Evolutionary conservation across 2,888 invertebrate genomes (phyloP), one percentile per base, ranked within the genome.

Genomic region (Hybos culiciformis): DNA sequence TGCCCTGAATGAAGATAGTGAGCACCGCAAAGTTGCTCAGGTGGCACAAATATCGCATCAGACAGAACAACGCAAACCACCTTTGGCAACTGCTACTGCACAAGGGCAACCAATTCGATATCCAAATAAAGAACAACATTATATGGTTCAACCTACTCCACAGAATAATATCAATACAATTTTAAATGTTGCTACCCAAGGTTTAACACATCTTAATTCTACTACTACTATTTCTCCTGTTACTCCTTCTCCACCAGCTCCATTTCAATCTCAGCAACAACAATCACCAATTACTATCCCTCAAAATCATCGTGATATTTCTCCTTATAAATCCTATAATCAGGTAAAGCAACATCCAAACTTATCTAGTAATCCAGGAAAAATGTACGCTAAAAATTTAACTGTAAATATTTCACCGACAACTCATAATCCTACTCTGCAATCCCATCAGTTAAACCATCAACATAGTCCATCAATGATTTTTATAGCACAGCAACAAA

Each of bases 1-100:
- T 4, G 87, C 85, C 41, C 67, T 90, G 29, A 90, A 90, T 61
- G 88, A 90, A 61, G 88, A 87, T 61, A 83, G 83, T 56, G 70
- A 67, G 48, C 66, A 66, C 37, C 61, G 66, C 23, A 67, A 66
- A 50, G 63, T 60, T 40, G 59, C 57, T 11, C 43, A 29, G 12
- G n/a, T n/a, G n/a, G n/a, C n/a, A n/a, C n/a, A n/a, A 37, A 41
- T 39, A 26, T 45, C 45, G 39, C 42, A 49, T 39, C 42, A 39
- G 47, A 45, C 46, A 29, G 46, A 15, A 15, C 31, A 33, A 33
- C 61, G 20, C 51, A 40, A 46, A 65, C 55, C 63, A 63, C 1
- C 62, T 61, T 57, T 42, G 62, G 62, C 51, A 59, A 58, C 58
- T 15, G 12, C 39, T 17, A 41, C 37, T 3, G 20, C 43, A 12